Base-by-base conservation (phyloP, 1,140 invertebrate species). In the Heliconius congener region DNA sequence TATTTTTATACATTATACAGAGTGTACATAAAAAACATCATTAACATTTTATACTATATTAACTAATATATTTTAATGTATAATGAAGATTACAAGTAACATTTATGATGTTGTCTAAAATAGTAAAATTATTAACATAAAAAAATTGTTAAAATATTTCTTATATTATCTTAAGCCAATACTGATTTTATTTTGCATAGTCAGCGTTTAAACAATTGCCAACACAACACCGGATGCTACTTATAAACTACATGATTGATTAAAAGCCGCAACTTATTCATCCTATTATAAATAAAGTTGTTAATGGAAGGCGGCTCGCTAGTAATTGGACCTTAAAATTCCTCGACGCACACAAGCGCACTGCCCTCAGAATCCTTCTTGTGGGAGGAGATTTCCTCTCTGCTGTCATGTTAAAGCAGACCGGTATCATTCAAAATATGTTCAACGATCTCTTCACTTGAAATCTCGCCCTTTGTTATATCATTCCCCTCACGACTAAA, bases 191-290 rank as follows among this genome's bases (percentile, higher is more conserved):
- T 82, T 75, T 76, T 72, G 79, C 87, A 84, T 85, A 86, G 87
- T 86, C 84, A 87, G 77, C 86, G 81, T 88, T 88, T 84, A 1
- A 85, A 86, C 88, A 90, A 91, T 91, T 86, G 89, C 86, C 83
- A 82, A 80, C 81, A 87, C 83, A 82, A 79, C 79, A 87, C 87
- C 89, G 88, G 90, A 91, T 89, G 85, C 87, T 84, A 79, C 75
- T 82, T 82, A 82, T 85, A 86, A 83, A 77, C 87, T 86, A 85
- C 82, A 88, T 93, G 88, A 93, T 92, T 93, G 91, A 93, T 92
- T 92, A 91, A 92, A 91, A 89, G 87, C 90, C 90, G 92, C 90
- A 90, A 89, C 85, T 88, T 93, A 93, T 93, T 90, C 88, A 91
- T 90, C 87, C 85, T 85, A 88, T 87, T 88, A 91, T 91, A 93